These are phyloP conservation scores for Formica selysi DNA, from an alignment of 1,140 invertebrate genomes.

Conservation along the genomic window DNA sequence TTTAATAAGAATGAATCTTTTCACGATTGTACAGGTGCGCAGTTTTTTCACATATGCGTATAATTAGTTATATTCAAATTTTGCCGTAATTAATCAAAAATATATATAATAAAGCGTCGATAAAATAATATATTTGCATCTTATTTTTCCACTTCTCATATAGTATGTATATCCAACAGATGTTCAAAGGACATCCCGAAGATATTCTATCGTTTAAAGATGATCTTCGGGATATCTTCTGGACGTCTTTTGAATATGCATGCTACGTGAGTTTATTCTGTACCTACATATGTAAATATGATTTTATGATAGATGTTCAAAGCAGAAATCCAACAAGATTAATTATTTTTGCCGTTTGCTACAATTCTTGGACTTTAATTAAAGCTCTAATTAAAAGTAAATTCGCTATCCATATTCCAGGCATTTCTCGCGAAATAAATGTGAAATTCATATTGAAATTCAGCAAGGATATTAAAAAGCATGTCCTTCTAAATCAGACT, in stretches of 20 bases:
- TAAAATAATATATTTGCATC: neutral
- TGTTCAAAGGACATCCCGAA: too few species aligned
- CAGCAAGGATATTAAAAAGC: neutral
- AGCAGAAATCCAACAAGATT: neutral
- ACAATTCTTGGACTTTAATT: conserved; percentile 30
- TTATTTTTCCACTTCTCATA: conserved; percentile 2
- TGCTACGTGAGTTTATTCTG: neutral
- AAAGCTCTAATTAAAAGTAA: conserved; percentile 36
- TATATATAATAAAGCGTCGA: neutral
- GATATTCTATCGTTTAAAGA: too few species aligned
- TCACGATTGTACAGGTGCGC: neutral
- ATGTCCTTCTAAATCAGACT: too few species aligned
- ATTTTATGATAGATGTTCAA: neutral
- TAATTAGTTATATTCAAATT: conserved; percentile 21
- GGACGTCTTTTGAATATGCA: too few species aligned
- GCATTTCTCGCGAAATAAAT: neutral
- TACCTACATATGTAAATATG: conserved; percentile 37
- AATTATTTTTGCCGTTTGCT: neutral
- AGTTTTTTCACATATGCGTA: neutral
- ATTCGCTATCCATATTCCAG: neutral
- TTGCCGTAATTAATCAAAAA: neutral
- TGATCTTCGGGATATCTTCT: too few species aligned
- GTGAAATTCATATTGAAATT: neutral
- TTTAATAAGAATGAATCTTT: neutral
- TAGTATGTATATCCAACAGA: too few species aligned